Evolutionary conservation across 2,113 vertebrate genomes (phyloP), one percentile per base, ranked within the genome.

Genomic region (Tetrao urogallus): DNA sequence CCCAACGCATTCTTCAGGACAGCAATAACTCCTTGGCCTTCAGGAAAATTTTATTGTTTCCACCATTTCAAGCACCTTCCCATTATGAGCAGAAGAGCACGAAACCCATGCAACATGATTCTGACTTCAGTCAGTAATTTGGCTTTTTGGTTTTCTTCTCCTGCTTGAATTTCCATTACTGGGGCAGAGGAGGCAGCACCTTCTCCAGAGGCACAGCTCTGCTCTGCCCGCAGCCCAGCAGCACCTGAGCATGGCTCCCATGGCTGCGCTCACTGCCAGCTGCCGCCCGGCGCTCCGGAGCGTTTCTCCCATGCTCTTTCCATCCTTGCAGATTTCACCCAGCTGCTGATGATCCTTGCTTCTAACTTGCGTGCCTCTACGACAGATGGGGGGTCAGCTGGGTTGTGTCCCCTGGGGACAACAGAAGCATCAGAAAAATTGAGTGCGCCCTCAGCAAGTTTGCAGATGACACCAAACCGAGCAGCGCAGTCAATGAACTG

Each of bases 341-440:
- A 99, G 76, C 95, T 42, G 0, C 45, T 28, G 30, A 99, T 99
- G 86, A 98, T 86, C 20, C 78, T 65, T 0, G 98, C 97, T 87
- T 99, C 99, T 0, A 96, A 96, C 93, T 85, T 96, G 38, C 99
- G 98, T 11, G 88, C 98, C 12, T 91, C 92, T 2, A 75, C 88
- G 6, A 98, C 99, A 0, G 99, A 98, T 0, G 8, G 75, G 1
- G 99, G 99, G 86, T 99, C 99, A 1, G 97, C 97, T 1, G 97
- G 95, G 27, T 99, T 98, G 13, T 83, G 97, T 1, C 94, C 98
- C 79, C 99, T 99, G 25, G 61, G 65, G 54, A 32, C 50, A 87
- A 50, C 67, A 64, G 13, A 20, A 47, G 45, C 0, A 16, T 18
- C 25, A 83, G 32, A 22, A 50, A 50, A 50, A 50, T 24, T 13